A percentile compares a stretch with the other conserved stretches of the same genome.
Conservation (phyloP, 2,113 vertebrate genomes). For the Campylomormyrus tamandua region DNA sequence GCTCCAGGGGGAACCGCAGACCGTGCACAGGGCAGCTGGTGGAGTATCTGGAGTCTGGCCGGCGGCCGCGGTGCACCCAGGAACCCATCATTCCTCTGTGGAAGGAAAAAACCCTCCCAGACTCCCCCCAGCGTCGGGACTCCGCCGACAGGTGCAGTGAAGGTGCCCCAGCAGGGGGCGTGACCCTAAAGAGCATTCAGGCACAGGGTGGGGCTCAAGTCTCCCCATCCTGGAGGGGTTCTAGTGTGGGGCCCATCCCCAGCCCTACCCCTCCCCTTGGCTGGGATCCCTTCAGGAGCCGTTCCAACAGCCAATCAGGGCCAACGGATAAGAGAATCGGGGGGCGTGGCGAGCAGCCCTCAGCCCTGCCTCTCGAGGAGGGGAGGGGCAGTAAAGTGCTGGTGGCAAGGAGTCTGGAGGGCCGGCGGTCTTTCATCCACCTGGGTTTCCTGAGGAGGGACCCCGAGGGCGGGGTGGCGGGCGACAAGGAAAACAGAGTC, state of each 20-base stretch:
- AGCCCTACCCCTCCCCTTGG: slow-evolving; percentile 36
- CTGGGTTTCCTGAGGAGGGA: slow-evolving; percentile 68
- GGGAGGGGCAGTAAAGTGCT: slow-evolving; percentile 39
- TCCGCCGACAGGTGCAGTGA: slow-evolving; percentile 39
- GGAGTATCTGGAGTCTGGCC: slow-evolving; percentile 65
- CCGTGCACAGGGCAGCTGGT: slow-evolving; percentile 50
- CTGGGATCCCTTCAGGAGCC: slow-evolving; percentile 20
- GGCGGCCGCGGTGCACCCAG: slow-evolving; percentile 52
- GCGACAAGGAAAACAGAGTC: slow-evolving; percentile 36
- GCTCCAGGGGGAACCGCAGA: slow-evolving; percentile 55
- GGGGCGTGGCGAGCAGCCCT: slow-evolving; percentile 7
- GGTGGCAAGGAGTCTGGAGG: slow-evolving; percentile 47
- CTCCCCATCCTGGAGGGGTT: slow-evolving; percentile 25
- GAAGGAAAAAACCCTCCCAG: background rate
- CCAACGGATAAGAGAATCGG: background rate
- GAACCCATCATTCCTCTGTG: slow-evolving; percentile 45
- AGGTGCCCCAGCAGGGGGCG: slow-evolving; percentile 51
- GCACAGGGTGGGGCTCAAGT: slow-evolving; percentile 33
- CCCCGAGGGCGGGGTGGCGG: slow-evolving; percentile 36
- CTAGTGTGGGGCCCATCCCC: slow-evolving; percentile 36
- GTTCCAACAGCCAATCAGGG: slow-evolving; percentile 19
- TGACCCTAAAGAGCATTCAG: slow-evolving; percentile 40
- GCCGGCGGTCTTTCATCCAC: slow-evolving; percentile 62
- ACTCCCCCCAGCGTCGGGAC: slow-evolving; percentile 8
- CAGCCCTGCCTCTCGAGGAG: slow-evolving; percentile 20